Evolutionary conservation across 2,888 invertebrate species (phyloP).

Genomic region (Watsonalla binaria): DNA sequence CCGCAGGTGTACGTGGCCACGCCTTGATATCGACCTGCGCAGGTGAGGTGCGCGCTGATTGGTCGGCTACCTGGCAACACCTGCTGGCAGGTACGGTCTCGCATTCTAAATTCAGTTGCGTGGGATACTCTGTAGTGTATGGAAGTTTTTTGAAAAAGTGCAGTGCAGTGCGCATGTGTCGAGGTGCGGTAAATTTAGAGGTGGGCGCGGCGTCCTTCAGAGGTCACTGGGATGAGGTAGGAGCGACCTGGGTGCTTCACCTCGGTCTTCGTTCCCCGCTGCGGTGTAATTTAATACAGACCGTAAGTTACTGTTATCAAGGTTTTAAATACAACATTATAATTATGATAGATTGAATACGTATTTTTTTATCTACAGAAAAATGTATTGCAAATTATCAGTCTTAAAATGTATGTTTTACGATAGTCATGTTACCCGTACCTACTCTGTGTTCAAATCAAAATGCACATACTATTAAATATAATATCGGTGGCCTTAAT

Average conservation of each 20-base stretch:
- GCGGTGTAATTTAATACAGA: neutral
- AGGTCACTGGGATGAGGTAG: slow-evolving; percentile 27
- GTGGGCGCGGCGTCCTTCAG: slow-evolving; percentile 60
- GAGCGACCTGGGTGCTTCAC: slow-evolving; percentile 11
- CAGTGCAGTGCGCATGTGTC: slow-evolving; percentile 70
- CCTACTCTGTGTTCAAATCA: too few relatives aligned
- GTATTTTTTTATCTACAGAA: too few relatives aligned
- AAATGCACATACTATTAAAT: too few relatives aligned
- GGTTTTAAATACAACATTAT: too few relatives aligned
- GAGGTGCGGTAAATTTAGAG: slow-evolving; percentile 75
- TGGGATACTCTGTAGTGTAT: slow-evolving; percentile 22
- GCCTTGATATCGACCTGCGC: slow-evolving; percentile 77
- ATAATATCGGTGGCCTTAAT: too few relatives aligned
- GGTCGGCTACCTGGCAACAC: slow-evolving; percentile 37
- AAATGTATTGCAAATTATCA: too few relatives aligned
- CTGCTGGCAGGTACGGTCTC: slow-evolving; percentile 8
- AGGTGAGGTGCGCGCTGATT: slow-evolving; percentile 75
- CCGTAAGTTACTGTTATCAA: too few relatives aligned
- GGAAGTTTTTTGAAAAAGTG: slow-evolving; percentile 29
- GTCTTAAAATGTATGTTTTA: too few relatives aligned
- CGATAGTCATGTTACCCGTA: too few relatives aligned
- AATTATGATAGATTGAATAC: too few relatives aligned
- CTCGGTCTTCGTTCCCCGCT: neutral
- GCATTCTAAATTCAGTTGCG: slow-evolving; percentile 27
- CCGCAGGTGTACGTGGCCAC: slow-evolving; percentile 46